Evolutionary conservation across 2,888 invertebrate species (phyloP), one percentile per base, ranked within the genome.

Genomic region (Dolichopus griseipennis): DNA sequence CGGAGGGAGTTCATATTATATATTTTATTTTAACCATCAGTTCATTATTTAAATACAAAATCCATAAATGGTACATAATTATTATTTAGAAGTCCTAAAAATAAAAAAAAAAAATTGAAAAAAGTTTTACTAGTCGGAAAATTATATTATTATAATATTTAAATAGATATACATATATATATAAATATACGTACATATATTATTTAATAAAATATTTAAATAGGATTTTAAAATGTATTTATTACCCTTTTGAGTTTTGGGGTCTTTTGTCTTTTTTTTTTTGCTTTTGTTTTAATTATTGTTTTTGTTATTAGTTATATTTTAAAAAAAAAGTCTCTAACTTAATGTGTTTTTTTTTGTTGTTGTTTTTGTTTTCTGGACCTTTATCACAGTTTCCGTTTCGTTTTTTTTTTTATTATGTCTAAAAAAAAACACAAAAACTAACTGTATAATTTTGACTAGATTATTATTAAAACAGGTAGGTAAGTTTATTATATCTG

Each of bases 191-290:
- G 6, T 52, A 52, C 52, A 52, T 18, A 52, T n/a, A 52, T 52
- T 18, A 52, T 52, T 52, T 52, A 52, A 52, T 52, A 15, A 52
- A 52, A 52, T 52, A 52, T 52, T 52, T 52, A 52, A 52, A 52
- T 12, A 52, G 52, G 52, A 52, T 18, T 18, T 52, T 52, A 52
- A 52, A 52, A 52, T 52, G 6, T 52, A 52, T 52, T 52, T 52
- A 52, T 52, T 52, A 52, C 15, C 52, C 52, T 52, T 52, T 52
- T 52, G 52, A 15, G 52, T 12, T 18, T 18, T 52, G 52, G 52
- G 52, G 1, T 7, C 4, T 41, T 41, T 2, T 12, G 5, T 12
- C 2, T 41, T 41, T 7, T 41, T 41, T 41, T 52, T 52, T 52
- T 15, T 18, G 18, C 8, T 52, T 6, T 52, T 52, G 15, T 18